Evolutionary conservation across 2,888 invertebrate species (phyloP).

Genomic region (Tetragonula carbonaria): DNA sequence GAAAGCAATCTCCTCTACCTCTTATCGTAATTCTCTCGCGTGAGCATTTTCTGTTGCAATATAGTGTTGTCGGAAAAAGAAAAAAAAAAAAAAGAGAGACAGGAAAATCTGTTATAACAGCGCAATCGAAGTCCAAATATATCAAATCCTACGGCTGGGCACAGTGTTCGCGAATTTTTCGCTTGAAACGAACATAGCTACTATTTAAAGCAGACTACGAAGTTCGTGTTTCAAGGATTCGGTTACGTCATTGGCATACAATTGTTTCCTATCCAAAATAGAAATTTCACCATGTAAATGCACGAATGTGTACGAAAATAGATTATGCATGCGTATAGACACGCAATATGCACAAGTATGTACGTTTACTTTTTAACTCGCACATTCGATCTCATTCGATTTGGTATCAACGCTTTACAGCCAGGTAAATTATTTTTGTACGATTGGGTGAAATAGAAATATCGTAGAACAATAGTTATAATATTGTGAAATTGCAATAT

Average conservation of each 20-base stretch:
- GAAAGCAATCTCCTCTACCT: not conserved
- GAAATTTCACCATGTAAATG: slow-evolving; percentile 7
- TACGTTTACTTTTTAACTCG: not conserved
- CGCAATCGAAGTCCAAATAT: not conserved
- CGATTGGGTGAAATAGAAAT: not conserved
- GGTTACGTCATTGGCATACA: not conserved
- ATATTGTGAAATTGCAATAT: not conserved
- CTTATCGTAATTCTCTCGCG: too few relatives aligned
- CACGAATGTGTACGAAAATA: not conserved
- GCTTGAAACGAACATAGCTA: slow-evolving; percentile 3
- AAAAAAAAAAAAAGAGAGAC: not conserved
- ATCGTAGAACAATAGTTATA: too few relatives aligned
- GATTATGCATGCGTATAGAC: not conserved
- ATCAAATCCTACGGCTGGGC: not conserved
- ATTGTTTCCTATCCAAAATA: slow-evolving; percentile 36
- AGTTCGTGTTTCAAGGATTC: slow-evolving; percentile 7
- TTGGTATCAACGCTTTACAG: not conserved
- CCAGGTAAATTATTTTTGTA: not conserved
- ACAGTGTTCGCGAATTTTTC: slow-evolving; percentile 10
- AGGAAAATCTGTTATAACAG: not conserved
- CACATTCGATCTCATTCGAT: not conserved
- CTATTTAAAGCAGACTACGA: slow-evolving; percentile 39
- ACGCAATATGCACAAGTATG: not conserved
- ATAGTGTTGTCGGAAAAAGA: not conserved
- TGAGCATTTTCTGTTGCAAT: too few relatives aligned